Evolutionary conservation across 2,113 vertebrate species (phyloP).

Genomic region (Gasterosteus aculeatus): DNA sequence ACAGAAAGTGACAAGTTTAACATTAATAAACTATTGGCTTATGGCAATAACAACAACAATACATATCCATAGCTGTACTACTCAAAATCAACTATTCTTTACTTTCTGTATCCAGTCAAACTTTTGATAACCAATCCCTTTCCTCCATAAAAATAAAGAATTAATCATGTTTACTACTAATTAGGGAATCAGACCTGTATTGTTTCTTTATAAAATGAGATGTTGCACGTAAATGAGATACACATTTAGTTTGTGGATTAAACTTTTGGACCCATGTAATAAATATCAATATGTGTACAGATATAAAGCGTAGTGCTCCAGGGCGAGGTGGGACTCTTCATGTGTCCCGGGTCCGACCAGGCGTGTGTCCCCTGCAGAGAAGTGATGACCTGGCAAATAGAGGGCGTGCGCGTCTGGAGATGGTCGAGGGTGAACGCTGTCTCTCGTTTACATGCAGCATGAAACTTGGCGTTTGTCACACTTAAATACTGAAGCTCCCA

Average conservation of each 20-base stretch:
- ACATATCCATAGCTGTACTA: not conserved
- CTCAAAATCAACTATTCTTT: not conserved
- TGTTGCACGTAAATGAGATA: not conserved
- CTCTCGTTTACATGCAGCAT: constrained; percentile 56
- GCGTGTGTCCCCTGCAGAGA: constrained; percentile 7
- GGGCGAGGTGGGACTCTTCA: not conserved
- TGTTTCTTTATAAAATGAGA: not conserved
- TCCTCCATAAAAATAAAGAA: not conserved
- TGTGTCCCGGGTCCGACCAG: not conserved
- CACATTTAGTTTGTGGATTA: not conserved
- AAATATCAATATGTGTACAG: not conserved
- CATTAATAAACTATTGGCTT: not conserved
- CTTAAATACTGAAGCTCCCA: constrained; percentile 38
- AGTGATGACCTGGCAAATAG: constrained; percentile 61
- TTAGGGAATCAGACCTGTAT: not conserved
- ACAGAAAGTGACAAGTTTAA: not conserved
- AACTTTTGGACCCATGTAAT: not conserved
- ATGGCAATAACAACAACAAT: not conserved
- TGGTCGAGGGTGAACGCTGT: constrained; percentile 66
- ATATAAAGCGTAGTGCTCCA: not conserved
- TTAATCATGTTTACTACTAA: not conserved
- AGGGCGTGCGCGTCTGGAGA: constrained; percentile 40
- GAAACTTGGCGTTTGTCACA: constrained; percentile 47
- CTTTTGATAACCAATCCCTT: not conserved
- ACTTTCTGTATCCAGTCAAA: not conserved